Evolutionary conservation across 2,888 invertebrate genomes (phyloP).

Genomic region (Pollenia angustigena): DNA sequence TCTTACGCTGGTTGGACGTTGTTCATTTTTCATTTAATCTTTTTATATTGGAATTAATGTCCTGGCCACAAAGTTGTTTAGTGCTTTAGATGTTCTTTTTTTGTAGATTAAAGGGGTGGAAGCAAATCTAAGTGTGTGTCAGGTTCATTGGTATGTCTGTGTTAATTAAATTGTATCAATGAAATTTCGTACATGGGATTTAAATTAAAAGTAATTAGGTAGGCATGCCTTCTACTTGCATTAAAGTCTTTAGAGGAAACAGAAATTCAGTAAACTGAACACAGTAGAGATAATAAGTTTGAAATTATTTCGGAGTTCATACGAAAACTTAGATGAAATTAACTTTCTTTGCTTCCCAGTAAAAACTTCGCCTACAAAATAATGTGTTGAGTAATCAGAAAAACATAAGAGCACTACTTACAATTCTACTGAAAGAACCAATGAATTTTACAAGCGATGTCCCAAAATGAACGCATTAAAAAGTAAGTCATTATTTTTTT

Average conservation of each 20-base stretch:
- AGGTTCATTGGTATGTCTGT: constrained; percentile 31
- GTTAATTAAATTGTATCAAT: constrained; percentile 73
- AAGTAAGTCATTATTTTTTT: too few species aligned
- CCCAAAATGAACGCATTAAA: too few species aligned
- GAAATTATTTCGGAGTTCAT: too few species aligned
- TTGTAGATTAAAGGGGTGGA: neutral
- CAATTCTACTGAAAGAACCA: too few species aligned
- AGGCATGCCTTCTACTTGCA: constrained; percentile 16
- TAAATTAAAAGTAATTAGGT: neutral
- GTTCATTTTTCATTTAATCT: constrained; percentile 51
- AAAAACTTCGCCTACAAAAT: too few species aligned
- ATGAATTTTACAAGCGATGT: too few species aligned
- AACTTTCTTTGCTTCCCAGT: too few species aligned
- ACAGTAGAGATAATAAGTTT: neutral
- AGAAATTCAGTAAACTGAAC: neutral
- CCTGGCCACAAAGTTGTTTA: constrained; percentile 54
- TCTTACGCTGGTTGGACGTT: neutral
- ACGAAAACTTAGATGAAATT: too few species aligned
- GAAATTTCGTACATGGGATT: constrained; percentile 26
- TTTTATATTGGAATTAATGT: constrained; percentile 41
- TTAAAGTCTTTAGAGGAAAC: neutral
- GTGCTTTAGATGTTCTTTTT: constrained; percentile 25
- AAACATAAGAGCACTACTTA: too few species aligned
- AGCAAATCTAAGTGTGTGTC: neutral
- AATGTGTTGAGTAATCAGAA: too few species aligned